A percentile compares a stretch with the other conserved stretches of the same genome.
phyloP scores from a whole-genome alignment of 2,113 vertebrate genomes.

The Podilymbus podiceps region DNA sequence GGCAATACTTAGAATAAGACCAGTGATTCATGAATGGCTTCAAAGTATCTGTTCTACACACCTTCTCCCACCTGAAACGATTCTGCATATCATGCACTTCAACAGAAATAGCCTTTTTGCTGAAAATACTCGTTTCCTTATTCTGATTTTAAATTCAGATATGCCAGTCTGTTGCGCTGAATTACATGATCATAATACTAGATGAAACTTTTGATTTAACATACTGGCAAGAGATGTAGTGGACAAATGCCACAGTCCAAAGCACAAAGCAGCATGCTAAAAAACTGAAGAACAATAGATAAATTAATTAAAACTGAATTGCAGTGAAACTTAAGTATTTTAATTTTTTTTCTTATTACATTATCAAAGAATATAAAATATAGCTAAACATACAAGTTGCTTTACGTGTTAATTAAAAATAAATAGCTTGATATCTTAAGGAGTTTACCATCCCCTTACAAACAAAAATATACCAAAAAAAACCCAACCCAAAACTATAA shows the following conservation, averaged over 20 bases:
- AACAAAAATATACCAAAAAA: background rate
- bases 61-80: background rate
- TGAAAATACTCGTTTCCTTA: background rate
- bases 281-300: background rate
- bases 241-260: background rate
- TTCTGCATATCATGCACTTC: background rate
- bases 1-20: background rate
- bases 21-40: background rate
- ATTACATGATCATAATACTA: background rate
- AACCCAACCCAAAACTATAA: background rate
- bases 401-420: background rate
- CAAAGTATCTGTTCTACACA: background rate
- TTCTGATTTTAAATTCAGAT: background rate
- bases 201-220: background rate
- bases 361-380: background rate
- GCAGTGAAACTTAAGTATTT: too few relatives aligned
- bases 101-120: background rate
- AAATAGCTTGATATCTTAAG: background rate
- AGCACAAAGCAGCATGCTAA: background rate
- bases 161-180: background rate
- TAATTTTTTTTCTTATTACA: background rate
- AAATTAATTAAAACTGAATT: background rate
- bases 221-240: background rate
- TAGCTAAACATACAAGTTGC: background rate
- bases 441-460: background rate